A percentile compares a stretch with the other conserved stretches of the same genome.
Conservation (phyloP, 2,797 vertebrate species). For the Gymnopithys bicolor region DNA sequence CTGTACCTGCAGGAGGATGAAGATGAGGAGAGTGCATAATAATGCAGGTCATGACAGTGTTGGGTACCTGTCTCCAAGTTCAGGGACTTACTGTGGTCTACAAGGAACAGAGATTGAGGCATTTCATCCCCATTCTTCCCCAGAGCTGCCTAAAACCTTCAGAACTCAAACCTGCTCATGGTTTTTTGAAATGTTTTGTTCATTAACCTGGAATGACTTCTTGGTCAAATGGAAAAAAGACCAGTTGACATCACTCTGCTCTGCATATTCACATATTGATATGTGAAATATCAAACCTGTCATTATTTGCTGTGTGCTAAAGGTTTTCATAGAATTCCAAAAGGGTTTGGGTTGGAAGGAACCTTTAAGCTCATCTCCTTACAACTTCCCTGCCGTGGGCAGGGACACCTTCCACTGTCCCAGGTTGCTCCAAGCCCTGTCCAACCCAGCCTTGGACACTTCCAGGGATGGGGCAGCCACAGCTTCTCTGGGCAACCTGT, state of each 20-base stretch:
- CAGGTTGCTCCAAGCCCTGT: neutral
- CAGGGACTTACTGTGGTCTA: neutral
- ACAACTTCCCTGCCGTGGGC: neutral
- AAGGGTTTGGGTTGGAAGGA: neutral
- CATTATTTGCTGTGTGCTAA: neutral
- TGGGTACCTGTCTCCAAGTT: accelerated
- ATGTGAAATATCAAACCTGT: neutral
- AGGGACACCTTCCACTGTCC: neutral
- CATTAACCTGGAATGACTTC: neutral
- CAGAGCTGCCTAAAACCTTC: neutral
- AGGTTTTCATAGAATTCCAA: neutral
- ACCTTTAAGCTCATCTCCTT: neutral
- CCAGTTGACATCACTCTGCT: neutral
- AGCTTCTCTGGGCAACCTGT: neutral
- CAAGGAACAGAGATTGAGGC: accelerated
- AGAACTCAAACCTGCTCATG: neutral
- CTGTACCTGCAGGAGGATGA: neutral
- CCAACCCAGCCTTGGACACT: neutral
- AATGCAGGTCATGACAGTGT: neutral
- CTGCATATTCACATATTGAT: neutral
- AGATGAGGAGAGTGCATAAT: neutral
- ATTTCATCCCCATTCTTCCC: neutral
- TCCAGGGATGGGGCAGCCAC: neutral
- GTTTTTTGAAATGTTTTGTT: neutral
- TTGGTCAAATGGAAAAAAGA: neutral